Evolutionary conservation across 2,113 vertebrate genomes (phyloP).

Genomic region (Phrynosoma platyrhinos): DNA sequence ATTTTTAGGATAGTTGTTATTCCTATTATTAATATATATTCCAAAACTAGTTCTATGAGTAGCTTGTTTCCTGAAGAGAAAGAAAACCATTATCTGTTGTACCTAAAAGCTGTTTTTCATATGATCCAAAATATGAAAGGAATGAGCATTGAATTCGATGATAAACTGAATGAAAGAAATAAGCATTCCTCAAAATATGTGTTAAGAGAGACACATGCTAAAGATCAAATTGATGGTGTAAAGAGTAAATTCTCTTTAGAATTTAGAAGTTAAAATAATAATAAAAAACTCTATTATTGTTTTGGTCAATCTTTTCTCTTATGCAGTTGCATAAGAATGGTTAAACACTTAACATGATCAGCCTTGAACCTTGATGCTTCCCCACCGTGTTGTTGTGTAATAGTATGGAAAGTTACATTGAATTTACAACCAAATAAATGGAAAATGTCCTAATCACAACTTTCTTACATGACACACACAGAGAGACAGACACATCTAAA

Average conservation of each 20-base stretch:
- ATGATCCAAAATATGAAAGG: neutral
- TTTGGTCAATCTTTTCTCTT: neutral
- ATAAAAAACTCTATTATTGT: neutral
- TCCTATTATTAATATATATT: neutral
- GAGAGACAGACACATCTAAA: neutral
- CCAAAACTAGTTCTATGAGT: neutral
- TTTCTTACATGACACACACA: neutral
- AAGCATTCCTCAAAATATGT: neutral
- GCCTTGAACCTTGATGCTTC: neutral
- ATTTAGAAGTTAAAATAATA: neutral
- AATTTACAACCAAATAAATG: neutral
- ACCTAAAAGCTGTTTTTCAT: neutral
- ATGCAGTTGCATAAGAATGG: neutral
- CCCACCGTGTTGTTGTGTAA: neutral
- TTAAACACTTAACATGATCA: neutral
- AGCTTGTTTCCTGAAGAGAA: neutral
- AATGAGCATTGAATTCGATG: neutral
- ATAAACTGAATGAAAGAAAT: neutral
- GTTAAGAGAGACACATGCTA: neutral
- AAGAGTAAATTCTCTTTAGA: neutral
- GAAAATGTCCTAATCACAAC: neutral
- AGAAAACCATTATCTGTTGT: neutral
- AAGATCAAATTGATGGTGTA: neutral
- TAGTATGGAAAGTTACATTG: neutral
- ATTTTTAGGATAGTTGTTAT: neutral